Evolutionary conservation across 2,113 vertebrate genomes (phyloP), one percentile per base, ranked within the genome.

Genomic region (Pycnonotus jocosus): DNA sequence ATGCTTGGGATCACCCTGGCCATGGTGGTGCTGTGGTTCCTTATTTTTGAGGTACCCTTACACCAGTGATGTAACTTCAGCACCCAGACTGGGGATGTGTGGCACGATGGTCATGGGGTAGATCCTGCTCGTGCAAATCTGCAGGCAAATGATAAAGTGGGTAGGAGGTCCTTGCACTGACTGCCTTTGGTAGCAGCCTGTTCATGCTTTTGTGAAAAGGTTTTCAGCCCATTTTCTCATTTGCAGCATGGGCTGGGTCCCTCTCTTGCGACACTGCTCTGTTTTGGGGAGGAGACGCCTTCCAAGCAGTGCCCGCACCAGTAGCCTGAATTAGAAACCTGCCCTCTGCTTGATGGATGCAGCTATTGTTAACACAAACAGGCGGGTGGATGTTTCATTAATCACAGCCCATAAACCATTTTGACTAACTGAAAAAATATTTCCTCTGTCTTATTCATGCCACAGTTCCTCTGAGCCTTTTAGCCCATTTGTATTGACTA

Each of bases 341-440:
- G 88, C 53, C 9, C 6, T 9, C 69, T 60, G 66, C 53, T 77
- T 86, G 92, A 86, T 86, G 77, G 94, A 68, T 90, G 87, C 85
- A 81, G 81, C 95, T 71, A 76, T 91, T 88, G 88, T 90, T 61
- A 91, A 69, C 3, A 50, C 80, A 79, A 81, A 79, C 31, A 64
- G 48, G 65, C 2, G 64, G 94, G 72, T 94, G 95, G 90, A 81
- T 72, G 82, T 70, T 62, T 90, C 92, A 95, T 97, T 86, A 93
- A 95, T 96, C 93, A 94, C 79, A 88, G 80, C 65, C 82, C 82
- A 65, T 90, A 94, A 94, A 92, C 23, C 92, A 65, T 90, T 93
- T 96, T 92, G 90, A 96, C 95, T 92, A 90, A 93, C 40, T 2
- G 25, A 86, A 81, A 83, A 96, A 96, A 90, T 94, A 97, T 95